Evolutionary conservation across 92 coral and sea anemone species (phyloP), one percentile per base, ranked within the genome.

Genomic region (Porites evermanni): DNA sequence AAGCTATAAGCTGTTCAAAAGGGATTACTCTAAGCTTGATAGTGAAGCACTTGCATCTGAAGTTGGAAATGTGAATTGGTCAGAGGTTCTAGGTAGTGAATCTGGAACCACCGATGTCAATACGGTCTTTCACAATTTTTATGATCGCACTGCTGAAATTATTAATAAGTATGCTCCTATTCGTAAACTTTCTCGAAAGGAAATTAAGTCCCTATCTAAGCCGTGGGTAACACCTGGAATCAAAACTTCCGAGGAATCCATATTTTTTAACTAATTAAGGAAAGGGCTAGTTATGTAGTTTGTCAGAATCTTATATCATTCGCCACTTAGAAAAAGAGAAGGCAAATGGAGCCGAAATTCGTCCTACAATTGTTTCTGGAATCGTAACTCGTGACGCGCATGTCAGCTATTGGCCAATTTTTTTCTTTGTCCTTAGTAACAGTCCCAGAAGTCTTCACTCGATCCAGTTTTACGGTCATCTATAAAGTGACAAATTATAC

Each of bases 181-280:
- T 67, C 86, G 90, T 68, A 79, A 79, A 79, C 66, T 76, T 67
- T 67, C 90, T 50, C 64, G 89, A 53, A 85, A 85, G 67, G 85
- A 85, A 67, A 80, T 80, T 66, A 80, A 67, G 54, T 82, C 74
- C 23, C 59, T 72, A 72, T 82, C 88, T 44, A 82, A 88, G 64
- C 91, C 91, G 4, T 89, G 92, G 90, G 67, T 90, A 56, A 79
- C 82, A 1, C 52, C 71, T 47, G 87, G 90, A 16, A 85, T 90
- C 7, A 85, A 67, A 74, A 74, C 24, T 78, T 90, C 87, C 32
- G 13, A 90, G 90, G 61, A 90, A 85, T 70, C 76, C 75, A 50
- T 79, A 86, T 23, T 74, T 76, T 67, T 85, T 21, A 68, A 59
- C 89, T 78, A n/a, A 85, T 82, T 86, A 85, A 89, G 74, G 44